Conservation (phyloP, 2,888 invertebrate species). For the Dastarcus helophoroides region DNA sequence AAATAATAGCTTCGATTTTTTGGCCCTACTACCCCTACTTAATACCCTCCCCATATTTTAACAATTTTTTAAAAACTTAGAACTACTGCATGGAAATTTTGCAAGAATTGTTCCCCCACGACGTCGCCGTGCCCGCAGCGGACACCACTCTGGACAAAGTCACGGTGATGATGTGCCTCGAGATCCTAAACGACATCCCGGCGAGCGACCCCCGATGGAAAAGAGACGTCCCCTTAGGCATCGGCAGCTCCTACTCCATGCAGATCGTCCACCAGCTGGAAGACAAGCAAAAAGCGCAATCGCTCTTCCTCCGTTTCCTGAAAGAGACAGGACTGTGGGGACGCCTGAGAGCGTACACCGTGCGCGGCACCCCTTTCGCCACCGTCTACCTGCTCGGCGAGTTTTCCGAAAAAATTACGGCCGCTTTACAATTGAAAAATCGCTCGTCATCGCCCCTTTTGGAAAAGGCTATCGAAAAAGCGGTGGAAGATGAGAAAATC, state of each 20-base stretch:
- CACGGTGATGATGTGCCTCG: slow-evolving; percentile 57
- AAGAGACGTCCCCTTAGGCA: slow-evolving; percentile 33
- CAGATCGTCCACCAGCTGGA: slow-evolving; percentile 76
- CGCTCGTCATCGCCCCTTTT: slow-evolving; percentile 45
- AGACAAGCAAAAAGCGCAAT: slow-evolving; percentile 73
- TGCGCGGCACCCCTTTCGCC: slow-evolving; percentile 38
- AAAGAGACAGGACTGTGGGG: slow-evolving; percentile 56
- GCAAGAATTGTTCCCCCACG: slow-evolving; percentile 37
- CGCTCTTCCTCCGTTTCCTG: slow-evolving; percentile 63
- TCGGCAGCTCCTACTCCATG: slow-evolving; percentile 67
- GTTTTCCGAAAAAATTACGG: slow-evolving; percentile 70
- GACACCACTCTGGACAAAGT: slow-evolving; percentile 46
- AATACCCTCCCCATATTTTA: too few species aligned
- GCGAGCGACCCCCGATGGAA: slow-evolving; percentile 75
- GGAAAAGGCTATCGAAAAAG: slow-evolving; percentile 48
- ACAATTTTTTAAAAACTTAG: too few species aligned
- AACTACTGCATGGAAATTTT: too few species aligned
- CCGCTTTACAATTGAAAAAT: slow-evolving; percentile 57
- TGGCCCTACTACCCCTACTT: too few species aligned
- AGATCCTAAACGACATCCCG: slow-evolving; percentile 79
- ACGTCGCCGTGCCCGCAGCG: slow-evolving; percentile 33
- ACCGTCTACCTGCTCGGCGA: slow-evolving; percentile 41
- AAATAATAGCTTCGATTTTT: too few species aligned
- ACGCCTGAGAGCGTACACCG: slow-evolving; percentile 38
- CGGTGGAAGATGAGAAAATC: slow-evolving; percentile 38